Conservation (phyloP, 53 echinoderm and acorn worm species). For the Paracentrotus lividus region DNA sequence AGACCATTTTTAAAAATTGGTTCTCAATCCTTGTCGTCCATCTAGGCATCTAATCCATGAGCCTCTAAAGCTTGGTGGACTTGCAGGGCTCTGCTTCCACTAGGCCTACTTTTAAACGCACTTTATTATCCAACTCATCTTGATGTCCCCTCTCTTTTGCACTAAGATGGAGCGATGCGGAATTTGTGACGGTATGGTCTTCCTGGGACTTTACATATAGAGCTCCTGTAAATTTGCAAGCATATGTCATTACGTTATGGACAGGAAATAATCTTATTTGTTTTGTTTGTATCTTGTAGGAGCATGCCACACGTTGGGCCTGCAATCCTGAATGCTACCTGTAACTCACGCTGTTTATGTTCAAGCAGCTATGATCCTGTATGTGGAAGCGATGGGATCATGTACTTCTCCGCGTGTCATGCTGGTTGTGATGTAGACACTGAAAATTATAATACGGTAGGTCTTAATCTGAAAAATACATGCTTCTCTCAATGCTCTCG, state of each 20-base stretch:
- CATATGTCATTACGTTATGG: no score
- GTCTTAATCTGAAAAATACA: neutral
- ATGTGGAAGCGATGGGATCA: constrained; percentile 63
- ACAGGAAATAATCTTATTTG: neutral
- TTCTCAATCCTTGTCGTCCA: no score
- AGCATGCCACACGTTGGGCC: neutral
- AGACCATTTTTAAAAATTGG: neutral
- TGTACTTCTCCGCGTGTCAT: constrained; percentile 70
- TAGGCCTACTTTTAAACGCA: no score
- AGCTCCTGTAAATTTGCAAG: no score
- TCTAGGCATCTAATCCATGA: no score
- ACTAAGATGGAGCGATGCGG: no score
- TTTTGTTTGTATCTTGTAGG: neutral
- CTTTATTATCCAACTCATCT: no score
- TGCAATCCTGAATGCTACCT: constrained; percentile 16
- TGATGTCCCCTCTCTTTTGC: no score
- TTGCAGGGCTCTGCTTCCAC: no score
- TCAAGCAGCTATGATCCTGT: constrained; percentile 59
- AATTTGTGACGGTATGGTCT: no score
- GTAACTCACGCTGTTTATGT: constrained; percentile 55
- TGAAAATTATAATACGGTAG: neutral
- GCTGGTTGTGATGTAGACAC: constrained; percentile 47
- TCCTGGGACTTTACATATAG: no score
- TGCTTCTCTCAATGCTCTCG: neutral
- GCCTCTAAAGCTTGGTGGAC: no score